phyloP scores from a whole-genome alignment of 2,113 vertebrate species.

The Rhabdornis inornatus region DNA sequence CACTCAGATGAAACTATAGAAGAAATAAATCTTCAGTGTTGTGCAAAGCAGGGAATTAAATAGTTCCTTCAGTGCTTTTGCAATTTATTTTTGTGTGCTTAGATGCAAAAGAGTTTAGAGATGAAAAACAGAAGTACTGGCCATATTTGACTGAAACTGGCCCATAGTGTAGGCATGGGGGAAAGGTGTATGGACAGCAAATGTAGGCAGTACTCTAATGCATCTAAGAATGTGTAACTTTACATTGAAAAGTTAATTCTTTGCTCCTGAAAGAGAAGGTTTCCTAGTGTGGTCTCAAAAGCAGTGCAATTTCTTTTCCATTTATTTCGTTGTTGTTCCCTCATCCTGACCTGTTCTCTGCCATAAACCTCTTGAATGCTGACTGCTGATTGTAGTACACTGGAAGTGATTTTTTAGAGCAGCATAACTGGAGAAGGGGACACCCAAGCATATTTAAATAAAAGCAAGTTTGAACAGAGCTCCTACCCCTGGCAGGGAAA shows the following conservation, averaged over 20 bases:
- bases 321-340: neutral
- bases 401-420: neutral
- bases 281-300: neutral
- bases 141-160: neutral
- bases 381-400: neutral
- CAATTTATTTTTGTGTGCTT: neutral
- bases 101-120: neutral
- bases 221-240: neutral
- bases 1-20: conserved; percentile 9
- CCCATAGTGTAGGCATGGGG: neutral
- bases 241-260: neutral
- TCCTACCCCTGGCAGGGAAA: neutral
- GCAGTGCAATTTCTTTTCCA: neutral
- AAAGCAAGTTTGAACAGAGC: neutral
- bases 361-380: neutral
- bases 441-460: neutral
- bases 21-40: neutral
- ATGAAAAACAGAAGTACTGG: neutral
- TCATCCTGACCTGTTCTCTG: neutral
- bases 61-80: neutral
- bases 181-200: neutral
- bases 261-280: neutral
- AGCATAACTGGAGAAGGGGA: neutral
- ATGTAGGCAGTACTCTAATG: neutral
- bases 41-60: neutral